Base-by-base conservation (phyloP, 2,113 vertebrate species). In the Cyanoliseus patagonus region DNA sequence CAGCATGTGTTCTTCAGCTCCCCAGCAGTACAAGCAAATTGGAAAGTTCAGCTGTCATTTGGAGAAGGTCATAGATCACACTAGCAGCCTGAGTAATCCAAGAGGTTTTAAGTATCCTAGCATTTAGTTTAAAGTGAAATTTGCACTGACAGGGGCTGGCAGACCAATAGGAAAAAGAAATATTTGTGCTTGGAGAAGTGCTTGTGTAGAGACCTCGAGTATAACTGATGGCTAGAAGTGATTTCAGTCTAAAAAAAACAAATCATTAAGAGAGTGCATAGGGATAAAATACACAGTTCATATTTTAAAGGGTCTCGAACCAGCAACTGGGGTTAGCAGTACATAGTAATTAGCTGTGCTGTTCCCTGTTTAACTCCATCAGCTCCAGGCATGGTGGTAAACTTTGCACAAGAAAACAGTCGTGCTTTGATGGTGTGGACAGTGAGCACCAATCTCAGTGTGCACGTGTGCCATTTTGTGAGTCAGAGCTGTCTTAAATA, bases 181-280 rank as follows among this genome's bases (percentile, higher is more conserved):
- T 98, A 98, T 99, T 99, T 99, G 98, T 98, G 98, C 98, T 98
- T 88, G 78, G 97, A 97, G 96, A 98, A 98, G 97, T 97, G 97
- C 97, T 96, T 97, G 91, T 97, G 97, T 97, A 97, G 96, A 98
- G 97, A 96, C 97, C 92, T 69, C 87, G 96, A 97, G 97, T 97
- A 97, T 98, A 98, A 98, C 97, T 98, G 98, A 98, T 99, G 98
- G 98, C 98, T 99, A 99, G 98, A 99, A 99, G 98, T 99, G 98
- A 99, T 99, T 99, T 99, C 98, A 98, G 98, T 98, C 98, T 98
- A 99, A 99, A 99, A 96, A 99, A 98, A 99, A 99, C 98, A 99
- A 98, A 98, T 98, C 98, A 99, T 99, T 99, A 98, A 98, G 98
- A 98, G 97, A 98, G 98, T 98, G 98, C 89, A 98, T 98, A 98